phyloP scores from a whole-genome alignment of 2,888 invertebrate genomes.

The Apeira syringaria region DNA sequence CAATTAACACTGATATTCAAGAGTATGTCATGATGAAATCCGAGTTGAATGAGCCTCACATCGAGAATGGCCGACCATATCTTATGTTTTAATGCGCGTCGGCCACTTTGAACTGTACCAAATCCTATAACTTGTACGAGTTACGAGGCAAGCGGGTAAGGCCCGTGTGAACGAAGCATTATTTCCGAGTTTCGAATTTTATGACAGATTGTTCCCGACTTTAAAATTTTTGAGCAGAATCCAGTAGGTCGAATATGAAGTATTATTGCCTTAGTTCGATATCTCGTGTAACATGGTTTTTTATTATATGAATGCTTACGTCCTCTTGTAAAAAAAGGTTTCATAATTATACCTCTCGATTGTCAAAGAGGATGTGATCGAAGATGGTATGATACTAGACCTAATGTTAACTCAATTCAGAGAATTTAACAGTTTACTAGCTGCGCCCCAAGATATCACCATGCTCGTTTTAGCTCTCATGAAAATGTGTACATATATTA shows the following conservation, averaged over 20 bases:
- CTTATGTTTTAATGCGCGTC: conserved; percentile 74
- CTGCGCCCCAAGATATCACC: no score
- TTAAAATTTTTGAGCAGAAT: conserved; percentile 40
- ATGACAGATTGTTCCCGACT: conserved; percentile 56
- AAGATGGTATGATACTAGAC: no score
- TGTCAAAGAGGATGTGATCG: no score
- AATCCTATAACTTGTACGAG: conserved; percentile 78
- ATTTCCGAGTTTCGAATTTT: conserved; percentile 45
- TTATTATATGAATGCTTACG: no score
- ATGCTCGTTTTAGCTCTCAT: no score
- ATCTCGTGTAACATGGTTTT: no score
- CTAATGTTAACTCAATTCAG: no score
- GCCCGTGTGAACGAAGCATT: conserved; percentile 58
- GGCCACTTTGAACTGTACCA: conserved; percentile 77
- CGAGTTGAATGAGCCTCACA: conserved; percentile 66
- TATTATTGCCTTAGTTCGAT: conserved; percentile 15
- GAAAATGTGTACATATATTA: no score
- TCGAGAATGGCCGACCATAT: conserved; percentile 67
- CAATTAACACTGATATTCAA: conserved; percentile 17
- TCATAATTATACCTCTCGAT: no score
- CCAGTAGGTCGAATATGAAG: conserved; percentile 9
- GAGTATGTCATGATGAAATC: conserved; percentile 41
- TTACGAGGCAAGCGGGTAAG: conserved; percentile 65
- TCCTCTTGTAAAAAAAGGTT: no score
- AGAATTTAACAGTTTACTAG: no score